Base-by-base conservation (phyloP, 2,113 vertebrate species). In the Pseudopodoces humilis region DNA sequence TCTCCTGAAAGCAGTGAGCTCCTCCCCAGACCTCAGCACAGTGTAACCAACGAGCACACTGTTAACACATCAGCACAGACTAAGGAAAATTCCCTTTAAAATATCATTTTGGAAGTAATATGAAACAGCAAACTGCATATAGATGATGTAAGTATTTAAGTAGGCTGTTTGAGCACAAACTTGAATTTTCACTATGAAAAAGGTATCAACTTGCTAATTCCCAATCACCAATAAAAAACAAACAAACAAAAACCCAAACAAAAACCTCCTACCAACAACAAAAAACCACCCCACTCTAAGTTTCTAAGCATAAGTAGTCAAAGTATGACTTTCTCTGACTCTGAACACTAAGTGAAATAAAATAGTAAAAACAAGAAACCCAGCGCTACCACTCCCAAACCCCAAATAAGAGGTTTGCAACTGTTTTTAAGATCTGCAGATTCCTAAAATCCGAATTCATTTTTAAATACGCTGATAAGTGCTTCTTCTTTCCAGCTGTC, bases 21-120 rank as follows among this genome's bases (percentile, higher is more conserved):
- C 46, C 63, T 47, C 37, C 18, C 2, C 0, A 67, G 49, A 30
- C 14, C 46, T 44, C 30, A 59, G 53, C 0, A 0, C 58, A 37
- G 43, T 13, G 71, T 63, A 68, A 64, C 52, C 63, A 49, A 7
- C 1, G 3, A 62, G 59, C 10, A 16, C 8, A 15, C 22, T 9
- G 39, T 27, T 22, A 67, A 44, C 21, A 25, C 6, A 46, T 9
- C 22, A 33, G 69, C 7, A 59, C 68, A 81, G n/a, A 37, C 7
- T 16, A 67, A 7, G 39, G 31, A 63, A 80, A 67, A 84, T 16
- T 71, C 64, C 59, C 74, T 23, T 49, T 71, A 56, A 84, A 87
- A 86, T 52, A 70, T 24, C 5, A 11, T 44, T 78, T 82, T 0
- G 0, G 25, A 62, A 53, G 60, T 33, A 60, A 76, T 4, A 30